Evolutionary conservation across 1,140 invertebrate species (phyloP).

Genomic region (Gonioctena quinquepunctata): DNA sequence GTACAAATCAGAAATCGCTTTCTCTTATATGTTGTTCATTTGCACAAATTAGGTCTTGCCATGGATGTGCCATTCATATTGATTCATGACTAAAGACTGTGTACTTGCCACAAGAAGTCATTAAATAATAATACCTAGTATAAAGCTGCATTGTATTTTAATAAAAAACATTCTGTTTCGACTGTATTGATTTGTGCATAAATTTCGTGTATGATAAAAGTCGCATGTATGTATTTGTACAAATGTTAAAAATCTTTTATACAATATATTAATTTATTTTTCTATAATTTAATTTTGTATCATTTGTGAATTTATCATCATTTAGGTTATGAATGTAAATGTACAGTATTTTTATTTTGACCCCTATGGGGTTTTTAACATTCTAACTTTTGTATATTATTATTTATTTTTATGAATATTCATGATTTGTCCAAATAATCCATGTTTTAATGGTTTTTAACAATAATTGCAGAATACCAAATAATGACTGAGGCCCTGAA

Average conservation of each 20-base stretch:
- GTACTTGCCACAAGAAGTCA: not conserved
- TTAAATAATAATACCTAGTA: not conserved
- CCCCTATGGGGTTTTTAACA: slow-evolving; percentile 17
- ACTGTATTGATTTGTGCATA: slow-evolving; percentile 1
- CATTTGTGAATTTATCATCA: slow-evolving; percentile 20
- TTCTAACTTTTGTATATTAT: slow-evolving; percentile 24
- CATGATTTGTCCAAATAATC: slow-evolving; percentile 17
- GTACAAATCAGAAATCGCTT: not conserved
- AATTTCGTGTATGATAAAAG: slow-evolving; percentile 10
- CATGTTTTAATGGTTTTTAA: slow-evolving; percentile 36
- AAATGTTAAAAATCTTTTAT: slow-evolving; percentile 33
- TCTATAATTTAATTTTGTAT: slow-evolving; percentile 40
- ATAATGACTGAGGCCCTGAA: slow-evolving; percentile 33
- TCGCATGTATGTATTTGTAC: slow-evolving; percentile 20
- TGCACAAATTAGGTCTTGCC: not conserved
- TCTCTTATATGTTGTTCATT: not conserved
- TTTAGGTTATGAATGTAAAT: slow-evolving; percentile 22
- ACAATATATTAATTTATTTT: slow-evolving; percentile 42
- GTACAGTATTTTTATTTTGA: slow-evolving; percentile 21
- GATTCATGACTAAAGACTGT: not conserved
- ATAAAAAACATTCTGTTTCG: slow-evolving; percentile 2
- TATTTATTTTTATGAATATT: slow-evolving; percentile 26
- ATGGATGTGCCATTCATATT: not conserved
- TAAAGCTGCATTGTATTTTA: not conserved
- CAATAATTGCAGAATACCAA: slow-evolving; percentile 28